Evolutionary conservation across 2,888 invertebrate species (phyloP), one percentile per base, ranked within the genome.

Genomic region (Tetramorium bicarinatum): DNA sequence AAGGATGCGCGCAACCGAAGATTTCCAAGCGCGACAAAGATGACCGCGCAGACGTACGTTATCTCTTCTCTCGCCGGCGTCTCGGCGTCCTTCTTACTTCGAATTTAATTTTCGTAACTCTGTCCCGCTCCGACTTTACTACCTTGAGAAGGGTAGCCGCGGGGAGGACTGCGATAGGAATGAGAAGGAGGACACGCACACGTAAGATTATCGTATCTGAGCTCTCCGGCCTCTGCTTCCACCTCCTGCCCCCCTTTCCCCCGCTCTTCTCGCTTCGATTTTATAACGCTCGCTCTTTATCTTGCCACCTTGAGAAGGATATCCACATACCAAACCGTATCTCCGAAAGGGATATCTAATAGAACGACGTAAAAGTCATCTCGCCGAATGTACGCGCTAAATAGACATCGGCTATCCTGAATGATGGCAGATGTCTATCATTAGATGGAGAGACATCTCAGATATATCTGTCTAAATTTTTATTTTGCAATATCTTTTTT

Each of bases 91-190:
- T 66, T 64, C 66, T 72, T 47, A 34, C 69, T 56, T 64, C 25
- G 41, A 49, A 83, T 61, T 66, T 81, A 41, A 52, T 21, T 38
- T 25, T 18, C 67, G 54, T 76, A 72, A 64, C 47, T 84, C 67
- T 29, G 79, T 87, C 82, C 72, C 77, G 38, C 61, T 85, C 66
- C 59, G 34, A 21, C 71, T 82, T 72, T 49, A 59, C 44, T 81
- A 77, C 80, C 92, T 92, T 93, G 90, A 91, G 90, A 92, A 90
- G 90, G 89, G 85, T 88, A 85, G 74, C 75, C 61, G 76, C 64
- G 81, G 67, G 75, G 44, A 67, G 59, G 67, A 59, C 64, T 62
- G 85, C 85, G 84, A 66, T 41, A 76, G 84, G 81, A 86, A 84
- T 82, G 76, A 85, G 87, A 88, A 82, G 87, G 88, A 84, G 84